Base-by-base conservation (phyloP, 1,140 invertebrate species). In the Ganaspis sp. region DNA sequence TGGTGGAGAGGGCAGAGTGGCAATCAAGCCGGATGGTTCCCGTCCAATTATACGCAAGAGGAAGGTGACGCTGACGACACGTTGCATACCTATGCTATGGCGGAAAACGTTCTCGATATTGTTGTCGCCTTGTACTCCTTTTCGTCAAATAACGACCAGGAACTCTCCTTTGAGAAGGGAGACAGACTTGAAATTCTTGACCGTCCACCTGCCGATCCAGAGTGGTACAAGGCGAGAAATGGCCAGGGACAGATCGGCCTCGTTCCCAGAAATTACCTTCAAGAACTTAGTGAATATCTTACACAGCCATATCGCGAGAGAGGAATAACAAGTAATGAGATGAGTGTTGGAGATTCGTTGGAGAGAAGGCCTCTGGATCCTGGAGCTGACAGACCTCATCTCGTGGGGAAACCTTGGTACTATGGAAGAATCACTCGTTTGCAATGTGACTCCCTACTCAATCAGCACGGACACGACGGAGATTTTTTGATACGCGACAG, bases 401-500 rank as follows among this genome's bases (percentile, higher is more conserved):
- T 96, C 71, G 90, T 94, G 74, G 95, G 95, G 42, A 97, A 97
- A 91, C 94, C 95, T 15, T 99, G 99, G 99, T 99, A 99, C 90
- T 99, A 97, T 92, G 99, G 99, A 38, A 95, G 94, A 84, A 98
- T 99, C 83, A 97, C 97, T 21, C 94, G 99, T 81, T 96, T 95
- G 80, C 97, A 99, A 88, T 99, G 98, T 92, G 99, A 99, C 92
- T 95, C 95, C 80, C 92, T 99, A 85, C 93, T 99, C 81, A 98
- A 97, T 92, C 95, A 97, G 85, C 95, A 97, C 90, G 99, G 97
- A 21, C 95, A 97, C 83, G 97, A 99, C 92, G 99, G 99, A 23
- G 98, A 99, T 92, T 99, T 99, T 92, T 94, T 99, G 82, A 98
- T 99, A 86, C 93, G 98, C 86, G 98, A 99, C 91, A 98, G 97